phyloP scores from a whole-genome alignment of 2,888 invertebrate genomes.

The Tortricodes alternella region DNA sequence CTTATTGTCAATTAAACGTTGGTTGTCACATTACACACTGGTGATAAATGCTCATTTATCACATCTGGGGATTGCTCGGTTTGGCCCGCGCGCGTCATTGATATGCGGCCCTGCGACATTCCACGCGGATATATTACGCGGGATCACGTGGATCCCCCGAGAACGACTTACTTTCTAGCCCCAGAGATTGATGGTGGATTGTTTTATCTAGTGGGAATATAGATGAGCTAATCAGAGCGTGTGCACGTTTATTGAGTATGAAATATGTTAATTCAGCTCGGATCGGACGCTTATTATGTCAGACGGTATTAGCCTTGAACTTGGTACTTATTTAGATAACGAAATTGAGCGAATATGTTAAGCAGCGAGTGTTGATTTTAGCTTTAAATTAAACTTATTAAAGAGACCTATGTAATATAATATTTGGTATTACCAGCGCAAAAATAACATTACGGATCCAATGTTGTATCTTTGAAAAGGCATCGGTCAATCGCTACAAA shows the following conservation, averaged over 20 bases:
- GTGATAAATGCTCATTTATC: constrained; percentile 18
- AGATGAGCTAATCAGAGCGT: constrained; percentile 28
- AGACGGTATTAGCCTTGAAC: constrained; percentile 19
- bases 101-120: constrained; percentile 33
- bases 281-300: constrained; percentile 18
- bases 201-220: constrained; percentile 30
- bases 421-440: neutral
- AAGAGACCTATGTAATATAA: too few relatives aligned
- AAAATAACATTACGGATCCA: neutral
- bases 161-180: constrained; percentile 38
- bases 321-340: constrained; percentile 24
- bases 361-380: neutral
- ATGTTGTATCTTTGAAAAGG: neutral
- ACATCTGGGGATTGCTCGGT: constrained; percentile 5
- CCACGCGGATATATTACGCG: constrained; percentile 28
- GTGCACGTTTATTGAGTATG: constrained; percentile 28
- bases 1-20: constrained; percentile 1
- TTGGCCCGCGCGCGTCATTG: constrained; percentile 25
- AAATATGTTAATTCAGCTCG: constrained; percentile 25
- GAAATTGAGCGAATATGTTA: constrained; percentile 13
- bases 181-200: constrained; percentile 38
- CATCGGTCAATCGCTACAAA: neutral
- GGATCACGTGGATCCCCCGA: constrained; percentile 33
- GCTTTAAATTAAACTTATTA: neutral
- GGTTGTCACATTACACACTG: too few relatives aligned